Evolutionary conservation across 2,113 vertebrate genomes (phyloP).

Genomic region (Centropus unirufus): DNA sequence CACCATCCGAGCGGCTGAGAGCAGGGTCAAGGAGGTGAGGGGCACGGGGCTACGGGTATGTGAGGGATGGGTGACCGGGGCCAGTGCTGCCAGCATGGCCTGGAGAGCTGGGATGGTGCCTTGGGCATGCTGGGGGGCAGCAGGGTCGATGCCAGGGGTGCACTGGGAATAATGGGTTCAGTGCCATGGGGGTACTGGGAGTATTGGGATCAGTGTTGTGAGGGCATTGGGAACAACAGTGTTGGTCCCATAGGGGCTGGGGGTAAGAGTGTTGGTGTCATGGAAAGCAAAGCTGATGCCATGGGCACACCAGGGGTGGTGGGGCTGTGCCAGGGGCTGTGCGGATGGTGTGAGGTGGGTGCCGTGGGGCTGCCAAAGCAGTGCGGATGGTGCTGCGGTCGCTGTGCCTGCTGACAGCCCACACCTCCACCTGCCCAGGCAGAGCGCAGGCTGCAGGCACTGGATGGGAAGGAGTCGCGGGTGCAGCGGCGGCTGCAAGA

Average conservation of each 20-base stretch:
- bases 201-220: accelerated
- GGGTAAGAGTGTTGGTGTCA: background rate
- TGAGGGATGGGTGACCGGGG: accelerated
- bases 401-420: background rate
- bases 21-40: conserved; percentile 66
- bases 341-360: accelerated
- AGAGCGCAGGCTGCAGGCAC: conserved; percentile 57
- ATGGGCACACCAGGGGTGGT: background rate
- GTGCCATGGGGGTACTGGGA: background rate
- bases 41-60: accelerated
- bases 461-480: conserved; percentile 74
- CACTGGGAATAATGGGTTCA: background rate
- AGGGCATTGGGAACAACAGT: accelerated
- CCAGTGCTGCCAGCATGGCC: accelerated
- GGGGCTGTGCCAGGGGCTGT: background rate
- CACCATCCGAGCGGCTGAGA: conserved; percentile 69
- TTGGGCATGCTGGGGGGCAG: background rate
- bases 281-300: background rate
- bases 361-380: background rate
- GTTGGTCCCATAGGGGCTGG: background rate
- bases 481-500: conserved; percentile 74
- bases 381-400: background rate
- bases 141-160: background rate
- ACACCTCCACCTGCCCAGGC: background rate
- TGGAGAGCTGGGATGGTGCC: background rate